Evolutionary conservation across 2,797 vertebrate genomes (phyloP).

Genomic region (Micropoecilia bifurca): DNA sequence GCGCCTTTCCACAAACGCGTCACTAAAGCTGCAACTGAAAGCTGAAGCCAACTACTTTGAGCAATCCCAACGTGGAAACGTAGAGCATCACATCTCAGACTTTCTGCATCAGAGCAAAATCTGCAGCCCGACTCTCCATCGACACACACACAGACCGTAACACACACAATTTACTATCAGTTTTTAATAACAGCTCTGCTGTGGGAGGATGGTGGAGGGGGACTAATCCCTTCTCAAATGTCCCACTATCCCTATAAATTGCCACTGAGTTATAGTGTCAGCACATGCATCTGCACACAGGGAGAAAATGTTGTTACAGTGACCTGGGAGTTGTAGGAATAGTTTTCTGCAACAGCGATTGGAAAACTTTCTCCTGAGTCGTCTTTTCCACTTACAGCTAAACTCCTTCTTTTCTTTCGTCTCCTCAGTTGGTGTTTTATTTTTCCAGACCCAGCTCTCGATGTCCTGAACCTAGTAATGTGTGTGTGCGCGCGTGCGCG

Average conservation of each 20-base stretch:
- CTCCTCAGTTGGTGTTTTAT: constrained; percentile 60
- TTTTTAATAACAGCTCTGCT: constrained; percentile 60
- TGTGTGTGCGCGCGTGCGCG: constrained; percentile 30
- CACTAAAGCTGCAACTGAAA: constrained; percentile 16
- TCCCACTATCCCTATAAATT: constrained; percentile 58
- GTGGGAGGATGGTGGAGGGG: constrained; percentile 6
- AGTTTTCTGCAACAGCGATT: constrained; percentile 44
- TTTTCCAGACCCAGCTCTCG: constrained; percentile 69
- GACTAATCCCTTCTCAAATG: constrained; percentile 45
- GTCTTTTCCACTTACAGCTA: constrained; percentile 74
- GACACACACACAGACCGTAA: constrained; percentile 13
- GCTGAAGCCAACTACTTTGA: constrained; percentile 9
- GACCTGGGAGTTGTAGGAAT: constrained; percentile 33
- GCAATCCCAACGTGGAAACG: neutral
- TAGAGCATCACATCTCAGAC: neutral
- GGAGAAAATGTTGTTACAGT: constrained; percentile 16
- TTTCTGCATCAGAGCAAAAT: neutral
- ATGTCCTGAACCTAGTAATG: constrained; percentile 40
- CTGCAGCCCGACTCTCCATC: constrained; percentile 8
- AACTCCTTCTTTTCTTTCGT: constrained; percentile 38
- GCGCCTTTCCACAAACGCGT: constrained; percentile 13
- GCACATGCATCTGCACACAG: constrained; percentile 28
- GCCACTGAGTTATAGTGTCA: constrained; percentile 41
- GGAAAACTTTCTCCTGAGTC: constrained; percentile 65
- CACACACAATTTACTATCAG: constrained; percentile 43